Evolutionary conservation across 2,888 invertebrate species (phyloP).

Genomic region (Campoletis raptor): DNA sequence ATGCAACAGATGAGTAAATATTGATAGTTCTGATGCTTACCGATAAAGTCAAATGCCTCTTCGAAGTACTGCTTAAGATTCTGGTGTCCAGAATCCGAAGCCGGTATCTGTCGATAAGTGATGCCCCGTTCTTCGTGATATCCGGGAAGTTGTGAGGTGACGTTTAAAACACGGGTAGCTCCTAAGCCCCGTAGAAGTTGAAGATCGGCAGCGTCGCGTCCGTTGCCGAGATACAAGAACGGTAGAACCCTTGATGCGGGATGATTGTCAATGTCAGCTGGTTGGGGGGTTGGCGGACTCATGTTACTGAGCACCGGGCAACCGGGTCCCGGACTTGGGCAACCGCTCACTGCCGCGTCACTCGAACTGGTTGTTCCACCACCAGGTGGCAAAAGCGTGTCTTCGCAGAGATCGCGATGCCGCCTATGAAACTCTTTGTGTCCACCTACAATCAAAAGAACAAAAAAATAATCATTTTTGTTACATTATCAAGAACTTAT

Average conservation of each 20-base stretch:
- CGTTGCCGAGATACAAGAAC: conserved; percentile 93
- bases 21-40: conserved; percentile 86
- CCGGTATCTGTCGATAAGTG: conserved; percentile 92
- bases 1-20: background rate
- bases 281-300: conserved; percentile 79
- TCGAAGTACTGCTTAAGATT: conserved; percentile 96
- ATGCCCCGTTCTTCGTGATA: conserved; percentile 89
- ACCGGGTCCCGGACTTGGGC: conserved; percentile 83
- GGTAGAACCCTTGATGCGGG: conserved; percentile 92
- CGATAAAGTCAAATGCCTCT: conserved; percentile 94
- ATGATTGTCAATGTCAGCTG: conserved; percentile 90
- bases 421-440: conserved; percentile 90
- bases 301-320: conserved; percentile 79
- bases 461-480: conserved; percentile 34
- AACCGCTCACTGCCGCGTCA: conserved; percentile 84
- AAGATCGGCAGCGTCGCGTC: conserved; percentile 91
- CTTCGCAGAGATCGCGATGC: conserved; percentile 91
- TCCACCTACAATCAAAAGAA: conserved; percentile 86
- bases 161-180: conserved; percentile 92
- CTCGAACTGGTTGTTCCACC: conserved; percentile 70
- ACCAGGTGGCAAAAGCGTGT: conserved; percentile 86
- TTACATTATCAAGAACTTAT: background rate
- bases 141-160: conserved; percentile 91
- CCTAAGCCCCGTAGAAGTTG: conserved; percentile 88
- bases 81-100: conserved; percentile 93